Conservation (phyloP, 2,113 vertebrate species). For the Paramormyrops kingsleyae region DNA sequence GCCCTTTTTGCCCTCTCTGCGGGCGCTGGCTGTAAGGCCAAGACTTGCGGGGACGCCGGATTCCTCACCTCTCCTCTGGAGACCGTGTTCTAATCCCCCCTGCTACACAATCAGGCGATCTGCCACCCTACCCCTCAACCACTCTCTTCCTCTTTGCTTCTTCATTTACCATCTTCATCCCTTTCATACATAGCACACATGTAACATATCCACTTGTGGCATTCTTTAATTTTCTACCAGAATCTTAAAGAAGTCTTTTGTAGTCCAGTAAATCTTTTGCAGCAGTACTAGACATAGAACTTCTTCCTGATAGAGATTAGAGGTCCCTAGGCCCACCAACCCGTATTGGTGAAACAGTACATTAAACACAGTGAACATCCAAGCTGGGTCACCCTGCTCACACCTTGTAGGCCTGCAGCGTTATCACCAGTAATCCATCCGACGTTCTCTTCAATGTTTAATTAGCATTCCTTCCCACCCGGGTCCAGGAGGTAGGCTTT, state of each 20-base stretch:
- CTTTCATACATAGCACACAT: background rate
- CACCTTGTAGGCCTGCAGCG: background rate
- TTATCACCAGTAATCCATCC: slow-evolving; percentile 11
- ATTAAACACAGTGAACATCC: background rate
- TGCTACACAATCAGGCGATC: slow-evolving; percentile 58
- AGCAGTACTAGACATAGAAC: background rate
- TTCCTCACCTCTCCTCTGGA: slow-evolving; percentile 93
- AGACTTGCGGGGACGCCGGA: slow-evolving; percentile 79
- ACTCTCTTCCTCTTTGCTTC: slow-evolving; percentile 42
- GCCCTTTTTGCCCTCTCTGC: slow-evolving; percentile 70
- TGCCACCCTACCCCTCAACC: slow-evolving; percentile 50
- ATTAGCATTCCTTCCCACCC: slow-evolving; percentile 66
- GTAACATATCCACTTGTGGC: background rate
- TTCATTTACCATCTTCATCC: background rate
- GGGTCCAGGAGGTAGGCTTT: background rate
- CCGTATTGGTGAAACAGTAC: background rate
- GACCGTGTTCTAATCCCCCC: slow-evolving; percentile 84
- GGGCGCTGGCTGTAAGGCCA: slow-evolving; percentile 65
- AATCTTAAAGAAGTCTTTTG: background rate
- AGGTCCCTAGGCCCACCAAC: background rate
- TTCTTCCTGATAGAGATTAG: background rate
- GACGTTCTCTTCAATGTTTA: slow-evolving; percentile 55
- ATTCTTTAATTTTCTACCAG: background rate
- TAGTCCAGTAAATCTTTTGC: background rate
- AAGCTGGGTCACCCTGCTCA: background rate